Evolutionary conservation across 2,113 vertebrate species (phyloP).

Genomic region (Tragelaphus strepsiceros): DNA sequence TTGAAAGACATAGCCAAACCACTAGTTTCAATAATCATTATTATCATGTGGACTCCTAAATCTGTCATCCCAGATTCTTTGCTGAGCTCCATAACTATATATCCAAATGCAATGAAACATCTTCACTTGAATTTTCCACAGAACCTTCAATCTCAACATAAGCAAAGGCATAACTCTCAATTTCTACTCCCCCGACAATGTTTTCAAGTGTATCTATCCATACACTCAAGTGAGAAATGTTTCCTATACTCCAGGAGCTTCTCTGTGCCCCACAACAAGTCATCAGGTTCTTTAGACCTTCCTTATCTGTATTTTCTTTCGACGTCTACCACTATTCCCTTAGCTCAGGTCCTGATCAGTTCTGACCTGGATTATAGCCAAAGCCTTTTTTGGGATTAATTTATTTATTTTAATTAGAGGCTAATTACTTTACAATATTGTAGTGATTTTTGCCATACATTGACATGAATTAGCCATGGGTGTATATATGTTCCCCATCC

Average conservation of each 20-base stretch:
- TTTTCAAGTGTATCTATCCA: not conserved
- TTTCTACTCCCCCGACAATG: not conserved
- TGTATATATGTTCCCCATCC: not conserved
- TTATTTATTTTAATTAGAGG: not conserved
- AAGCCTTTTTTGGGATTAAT: not conserved
- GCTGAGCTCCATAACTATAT: not conserved
- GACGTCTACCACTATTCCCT: not conserved
- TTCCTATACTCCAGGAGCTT: not conserved
- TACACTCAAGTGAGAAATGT: not conserved
- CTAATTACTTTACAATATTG: not conserved
- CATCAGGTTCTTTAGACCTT: not conserved
- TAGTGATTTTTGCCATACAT: not conserved
- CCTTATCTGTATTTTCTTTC: not conserved
- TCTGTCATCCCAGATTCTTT: not conserved
- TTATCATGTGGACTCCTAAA: not conserved
- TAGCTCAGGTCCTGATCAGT: not conserved
- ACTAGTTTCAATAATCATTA: not conserved
- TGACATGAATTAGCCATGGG: not conserved
- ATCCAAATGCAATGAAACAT: not conserved
- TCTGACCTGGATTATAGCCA: not conserved
- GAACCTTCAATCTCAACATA: not conserved
- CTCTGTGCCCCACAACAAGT: not conserved
- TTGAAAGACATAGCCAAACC: not conserved
- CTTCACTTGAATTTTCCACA: not conserved
- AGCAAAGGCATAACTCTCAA: not conserved